Conservation (phyloP, 2,113 vertebrate genomes). For the Tachysurus vachellii region DNA sequence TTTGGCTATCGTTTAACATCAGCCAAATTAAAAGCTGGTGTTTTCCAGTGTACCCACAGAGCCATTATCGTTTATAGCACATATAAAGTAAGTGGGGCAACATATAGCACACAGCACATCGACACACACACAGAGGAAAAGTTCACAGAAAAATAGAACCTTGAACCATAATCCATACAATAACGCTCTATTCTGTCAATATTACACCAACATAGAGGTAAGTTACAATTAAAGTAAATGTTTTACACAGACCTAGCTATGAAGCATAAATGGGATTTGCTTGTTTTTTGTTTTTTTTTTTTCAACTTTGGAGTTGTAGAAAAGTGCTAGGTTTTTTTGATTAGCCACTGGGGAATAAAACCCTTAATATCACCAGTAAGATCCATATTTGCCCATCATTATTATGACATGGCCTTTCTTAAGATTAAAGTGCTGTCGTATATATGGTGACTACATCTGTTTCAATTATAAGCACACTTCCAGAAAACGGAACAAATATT, state of each 20-base stretch:
- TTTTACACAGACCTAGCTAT: conserved; percentile 43
- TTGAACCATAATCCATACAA: conserved; percentile 36
- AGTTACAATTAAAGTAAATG: conserved; percentile 36
- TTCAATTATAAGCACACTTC: conserved; percentile 23
- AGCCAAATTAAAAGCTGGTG: conserved; percentile 43
- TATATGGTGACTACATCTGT: conserved; percentile 33
- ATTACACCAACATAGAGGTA: conserved; percentile 57
- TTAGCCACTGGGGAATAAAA: background rate
- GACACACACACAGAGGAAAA: conserved; percentile 53
- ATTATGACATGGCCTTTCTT: conserved; percentile 39
- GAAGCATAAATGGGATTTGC: conserved; percentile 37
- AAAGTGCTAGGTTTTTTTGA: conserved; percentile 45
- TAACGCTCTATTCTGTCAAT: conserved; percentile 37
- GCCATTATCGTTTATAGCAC: conserved; percentile 41
- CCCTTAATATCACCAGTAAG: conserved; percentile 25
- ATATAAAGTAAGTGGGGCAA: conserved; percentile 48
- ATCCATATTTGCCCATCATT: conserved; percentile 42
- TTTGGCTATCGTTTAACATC: conserved; percentile 46
- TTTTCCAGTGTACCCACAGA: conserved; percentile 50
- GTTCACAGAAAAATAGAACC: conserved; percentile 43
- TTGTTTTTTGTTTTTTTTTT: background rate
- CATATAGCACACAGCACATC: conserved; percentile 45
- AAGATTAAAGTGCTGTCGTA: conserved; percentile 55
- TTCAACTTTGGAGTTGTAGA: conserved; percentile 25
- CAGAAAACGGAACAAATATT: conserved; percentile 44